Evolutionary conservation across 2,888 invertebrate species (phyloP), one percentile per base, ranked within the genome.

Genomic region (Hydriomena furcata): DNA sequence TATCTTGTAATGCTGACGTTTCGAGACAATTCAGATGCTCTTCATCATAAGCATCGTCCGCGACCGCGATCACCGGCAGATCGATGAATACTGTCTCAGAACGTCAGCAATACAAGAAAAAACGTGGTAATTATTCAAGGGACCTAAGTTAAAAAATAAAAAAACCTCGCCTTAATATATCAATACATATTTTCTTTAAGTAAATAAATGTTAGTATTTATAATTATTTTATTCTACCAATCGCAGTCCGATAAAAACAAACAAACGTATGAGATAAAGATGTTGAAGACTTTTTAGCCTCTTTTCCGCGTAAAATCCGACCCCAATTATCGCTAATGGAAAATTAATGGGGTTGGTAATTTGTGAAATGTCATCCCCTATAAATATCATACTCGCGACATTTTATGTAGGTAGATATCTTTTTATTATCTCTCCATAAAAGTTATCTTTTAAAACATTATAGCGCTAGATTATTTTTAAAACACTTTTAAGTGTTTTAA

Each of bases 331-430:
- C 73, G 73, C 82, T 89, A 89, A 89, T 88, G 86, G 79, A 85
- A 86, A 82, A 82, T 87, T 87, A 87, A 89, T 89, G 89, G 79
- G 76, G 72, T 68, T 68, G 66, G 84, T 84, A 87, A 88, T 89
- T 87, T 87, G 82, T 71, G 73, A 82, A 88, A 89, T 86, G 86
- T 77, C 87, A 82, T 74, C 73, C 76, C 71, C 73, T 74, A 75
- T 81, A 82, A 83, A 84, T 82, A 79, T 80, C 82, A 82, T 68
- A 71, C 65, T 68, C 65, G 69, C 63, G 82, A 76, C 77, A 79
- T 82, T 82, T 74, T 41, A 41, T 31, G 41, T 66, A 68, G 66
- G 41, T 66, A 68, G 66, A 66, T 69, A 69, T 66, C 68, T 73
- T 72, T 70, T 68, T 71, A 65, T 65, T 54, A 55, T 53, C 60